phyloP scores from a whole-genome alignment of 2,797 vertebrate genomes.

The Eospalax fontanierii region DNA sequence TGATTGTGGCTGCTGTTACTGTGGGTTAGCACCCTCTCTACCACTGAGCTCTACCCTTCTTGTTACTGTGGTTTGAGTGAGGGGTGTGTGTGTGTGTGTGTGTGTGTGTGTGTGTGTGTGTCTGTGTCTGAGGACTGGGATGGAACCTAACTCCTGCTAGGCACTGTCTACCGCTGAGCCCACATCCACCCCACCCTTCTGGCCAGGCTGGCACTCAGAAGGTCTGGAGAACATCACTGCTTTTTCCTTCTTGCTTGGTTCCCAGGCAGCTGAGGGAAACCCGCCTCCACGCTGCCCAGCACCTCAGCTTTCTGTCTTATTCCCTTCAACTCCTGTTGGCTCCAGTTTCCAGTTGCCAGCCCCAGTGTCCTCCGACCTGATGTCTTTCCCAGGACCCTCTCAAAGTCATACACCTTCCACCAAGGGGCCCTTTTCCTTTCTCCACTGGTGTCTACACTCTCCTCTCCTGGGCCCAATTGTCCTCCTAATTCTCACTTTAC shows the following conservation, averaged over 20 bases:
- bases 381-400: not conserved
- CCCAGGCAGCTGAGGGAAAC: not conserved
- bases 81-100: no score
- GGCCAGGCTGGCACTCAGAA: not conserved
- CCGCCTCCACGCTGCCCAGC: not conserved
- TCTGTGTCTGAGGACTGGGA: not conserved
- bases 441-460: not conserved
- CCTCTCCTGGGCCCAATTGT: not conserved
- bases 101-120: no score
- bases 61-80: no score
- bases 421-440: not conserved
- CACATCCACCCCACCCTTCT: not conserved
- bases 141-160: not conserved
- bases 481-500: not conserved
- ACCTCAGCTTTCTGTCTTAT: not conserved
- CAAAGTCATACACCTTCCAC: not conserved
- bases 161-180: not conserved
- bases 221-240: not conserved
- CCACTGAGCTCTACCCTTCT: no score
- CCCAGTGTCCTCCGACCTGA: not conserved
- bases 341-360: not conserved
- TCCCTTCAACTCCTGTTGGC: not conserved
- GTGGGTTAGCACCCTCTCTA: no score
- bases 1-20: rapidly evolving
- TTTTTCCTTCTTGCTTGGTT: not conserved